Conservation (phyloP, 2,113 vertebrate genomes). For the rabbit (Oryctolagus cuniculus) region DNA sequence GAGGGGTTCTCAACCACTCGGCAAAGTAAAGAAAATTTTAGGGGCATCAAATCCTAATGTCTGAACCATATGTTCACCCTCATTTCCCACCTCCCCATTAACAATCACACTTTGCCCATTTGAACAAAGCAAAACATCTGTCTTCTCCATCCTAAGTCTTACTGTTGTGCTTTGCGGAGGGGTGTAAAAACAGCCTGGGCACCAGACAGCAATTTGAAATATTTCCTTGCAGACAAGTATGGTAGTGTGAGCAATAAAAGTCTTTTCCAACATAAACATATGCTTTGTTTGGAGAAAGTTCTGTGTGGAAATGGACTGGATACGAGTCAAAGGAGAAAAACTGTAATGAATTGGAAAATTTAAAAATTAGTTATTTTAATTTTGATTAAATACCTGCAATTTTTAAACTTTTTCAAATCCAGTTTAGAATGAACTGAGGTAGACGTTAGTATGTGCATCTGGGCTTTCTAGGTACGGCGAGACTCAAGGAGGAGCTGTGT, state of each 20-base stretch:
- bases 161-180: neutral
- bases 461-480: neutral
- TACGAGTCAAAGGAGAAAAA: neutral
- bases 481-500: neutral
- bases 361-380: neutral
- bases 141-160: neutral
- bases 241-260: neutral
- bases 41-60: neutral
- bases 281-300: slow-evolving; percentile 20
- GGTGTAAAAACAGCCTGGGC: neutral
- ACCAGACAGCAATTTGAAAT: neutral
- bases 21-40: neutral
- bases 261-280: slow-evolving; percentile 3
- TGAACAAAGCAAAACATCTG: slow-evolving; percentile 17
- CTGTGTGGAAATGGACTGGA: slow-evolving; percentile 5
- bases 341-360: neutral
- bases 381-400: neutral
- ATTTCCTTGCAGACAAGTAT: slow-evolving; percentile 8
- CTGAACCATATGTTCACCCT: neutral
- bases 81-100: neutral
- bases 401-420: neutral
- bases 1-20: neutral
- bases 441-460: fast-evolving
- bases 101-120: neutral
- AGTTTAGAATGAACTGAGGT: neutral